A percentile compares a stretch with the other conserved stretches of the same genome.
These are phyloP conservation scores for Avahi laniger DNA, from an alignment of 2,797 vertebrate genomes.

Conservation along the genomic window DNA sequence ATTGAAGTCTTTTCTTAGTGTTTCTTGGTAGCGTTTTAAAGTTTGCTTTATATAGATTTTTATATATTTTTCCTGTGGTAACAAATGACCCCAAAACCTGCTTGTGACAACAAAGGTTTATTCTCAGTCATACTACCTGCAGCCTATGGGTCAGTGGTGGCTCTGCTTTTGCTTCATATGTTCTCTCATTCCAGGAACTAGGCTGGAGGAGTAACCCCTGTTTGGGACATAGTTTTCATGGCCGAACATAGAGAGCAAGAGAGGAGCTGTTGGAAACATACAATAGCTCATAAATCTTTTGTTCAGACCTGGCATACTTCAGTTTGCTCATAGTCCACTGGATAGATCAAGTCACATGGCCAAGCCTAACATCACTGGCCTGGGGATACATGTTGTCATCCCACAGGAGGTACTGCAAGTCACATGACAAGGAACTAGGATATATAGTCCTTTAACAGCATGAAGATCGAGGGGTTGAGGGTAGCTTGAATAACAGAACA, in stretches of 20 bases:
- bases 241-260: background rate
- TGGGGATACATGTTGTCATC: background rate
- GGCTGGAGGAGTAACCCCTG: background rate
- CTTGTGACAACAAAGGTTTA: background rate
- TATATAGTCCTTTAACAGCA: background rate
- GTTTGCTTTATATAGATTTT: background rate
- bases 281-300: background rate
- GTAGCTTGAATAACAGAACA: background rate
- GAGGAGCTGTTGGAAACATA: background rate
- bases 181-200: background rate
- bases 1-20: background rate
- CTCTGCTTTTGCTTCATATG: background rate
- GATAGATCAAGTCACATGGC: background rate
- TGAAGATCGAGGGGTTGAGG: too few species aligned
- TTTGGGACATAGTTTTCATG: background rate
- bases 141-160: background rate
- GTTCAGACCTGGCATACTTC: background rate
- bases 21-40: constrained; percentile 1
- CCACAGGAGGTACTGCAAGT: background rate
- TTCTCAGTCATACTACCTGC: background rate
- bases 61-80: background rate
- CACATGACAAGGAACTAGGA: background rate
- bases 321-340: background rate
- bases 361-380: background rate
- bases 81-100: background rate